Evolutionary conservation across 2,797 vertebrate species (phyloP).

Genomic region (Myoxocephalus aenaeus): DNA sequence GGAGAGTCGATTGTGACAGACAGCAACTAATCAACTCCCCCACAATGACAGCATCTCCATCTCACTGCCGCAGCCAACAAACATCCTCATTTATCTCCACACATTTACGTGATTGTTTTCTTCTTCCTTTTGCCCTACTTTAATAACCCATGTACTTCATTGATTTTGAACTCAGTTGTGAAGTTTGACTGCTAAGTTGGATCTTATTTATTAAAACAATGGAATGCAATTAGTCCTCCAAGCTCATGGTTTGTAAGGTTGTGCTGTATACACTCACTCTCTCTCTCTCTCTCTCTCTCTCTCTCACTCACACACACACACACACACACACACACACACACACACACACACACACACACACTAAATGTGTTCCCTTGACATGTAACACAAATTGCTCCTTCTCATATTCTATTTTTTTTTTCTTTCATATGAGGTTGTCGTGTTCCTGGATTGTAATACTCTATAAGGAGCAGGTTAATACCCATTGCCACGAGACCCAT

Average conservation of each 20-base stretch:
- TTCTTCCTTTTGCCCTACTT: not conserved
- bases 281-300: not conserved
- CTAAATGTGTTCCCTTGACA: not conserved
- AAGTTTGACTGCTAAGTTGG: not conserved
- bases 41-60: conserved; percentile 87
- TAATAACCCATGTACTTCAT: not conserved
- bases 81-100: conserved; percentile 90
- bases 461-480: not conserved
- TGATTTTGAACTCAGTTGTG: not conserved
- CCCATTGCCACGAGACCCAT: not conserved
- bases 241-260: not conserved
- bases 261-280: accelerated
- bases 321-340: no score
- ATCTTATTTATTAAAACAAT: conserved; percentile 1
- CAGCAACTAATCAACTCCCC: conserved; percentile 92
- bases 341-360: not conserved
- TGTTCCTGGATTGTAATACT: not conserved
- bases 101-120: conserved; percentile 85
- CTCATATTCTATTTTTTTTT: not conserved
- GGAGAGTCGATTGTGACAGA: conserved; percentile 87
- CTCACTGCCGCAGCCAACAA: conserved; percentile 81
- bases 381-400: not conserved
- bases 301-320: not conserved
- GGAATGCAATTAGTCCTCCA: not conserved
- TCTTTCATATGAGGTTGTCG: not conserved